These are phyloP conservation scores for Manis crassicaudata DNA, from an alignment of 2,797 vertebrate genomes.

Conservation along the genomic window DNA sequence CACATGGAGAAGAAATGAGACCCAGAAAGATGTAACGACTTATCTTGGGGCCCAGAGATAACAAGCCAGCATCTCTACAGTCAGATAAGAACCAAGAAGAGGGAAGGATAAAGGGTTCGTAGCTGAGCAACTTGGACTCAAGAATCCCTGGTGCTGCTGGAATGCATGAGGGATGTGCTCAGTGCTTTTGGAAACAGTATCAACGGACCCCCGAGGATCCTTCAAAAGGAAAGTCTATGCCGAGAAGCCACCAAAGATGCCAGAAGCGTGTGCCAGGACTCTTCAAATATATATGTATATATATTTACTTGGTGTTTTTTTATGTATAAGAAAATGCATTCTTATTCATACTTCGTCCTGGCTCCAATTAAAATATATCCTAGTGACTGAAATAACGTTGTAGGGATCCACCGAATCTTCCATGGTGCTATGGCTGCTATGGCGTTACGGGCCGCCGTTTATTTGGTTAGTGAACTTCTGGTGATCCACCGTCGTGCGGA, in stretches of 20 bases:
- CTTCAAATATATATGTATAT: background rate
- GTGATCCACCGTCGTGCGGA: rapidly evolving
- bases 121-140: too few species aligned
- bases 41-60: too few species aligned
- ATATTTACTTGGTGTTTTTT: background rate
- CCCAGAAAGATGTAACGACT: background rate
- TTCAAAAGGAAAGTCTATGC: background rate
- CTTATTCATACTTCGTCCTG: background rate
- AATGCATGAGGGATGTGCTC: background rate
- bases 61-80: background rate
- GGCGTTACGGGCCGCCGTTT: rapidly evolving
- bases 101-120: rapidly evolving
- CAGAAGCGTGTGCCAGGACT: too few species aligned
- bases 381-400: background rate
- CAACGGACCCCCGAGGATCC: rapidly evolving
- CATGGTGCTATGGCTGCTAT: rapidly evolving
- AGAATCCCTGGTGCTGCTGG: background rate
- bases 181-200: background rate
- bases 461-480: background rate
- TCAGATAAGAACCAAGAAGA: background rate
- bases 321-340: background rate
- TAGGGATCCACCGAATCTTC: background rate
- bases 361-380: background rate
- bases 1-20: background rate
- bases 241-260: background rate